Evolutionary conservation across 2,797 vertebrate genomes (phyloP), one percentile per base, ranked within the genome.

Genomic region (Crypturellus tataupa): DNA sequence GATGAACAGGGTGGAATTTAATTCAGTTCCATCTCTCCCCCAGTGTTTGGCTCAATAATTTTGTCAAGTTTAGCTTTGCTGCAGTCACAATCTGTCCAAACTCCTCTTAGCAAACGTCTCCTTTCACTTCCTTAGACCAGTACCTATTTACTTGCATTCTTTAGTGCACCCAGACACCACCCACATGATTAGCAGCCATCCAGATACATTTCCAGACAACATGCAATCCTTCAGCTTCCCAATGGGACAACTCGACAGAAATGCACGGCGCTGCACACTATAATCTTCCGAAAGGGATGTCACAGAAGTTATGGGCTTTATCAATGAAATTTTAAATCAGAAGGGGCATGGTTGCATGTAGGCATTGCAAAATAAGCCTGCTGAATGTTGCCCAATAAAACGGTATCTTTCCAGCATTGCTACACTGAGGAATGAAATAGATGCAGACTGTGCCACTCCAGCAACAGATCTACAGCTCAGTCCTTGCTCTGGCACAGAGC

Each of bases 251-350:
- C 3, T 24, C 39, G 10, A 5, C 46, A 80, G 51, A 12, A 60
- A 27, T 0, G 0, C 39, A 53, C 49, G 15, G 63, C 0, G 0
- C 20, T 23, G 56, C 56, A 37, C 42, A 4, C 35, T 2, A 1
- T 86, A 58, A 63, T 62, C 29, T 31, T 25, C 65, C 4, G 3
- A 27, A 58, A 2, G 0, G 29, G 25, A n/a, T 2, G 23, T 25
- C 68, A 40, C 29, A 14, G 60, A 49, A 27, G 12, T 0, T 17
- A 8, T 31, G 56, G 75, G 5, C 29, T 91, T 78, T 25, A 35
- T 12, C 2, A 2, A 11, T 1, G 71, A 18, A 6, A 40, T 92
- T 82, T 87, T 29, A 40, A 59, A 8, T 8, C 9, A 24, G 29
- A 63, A 53, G 12, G 49, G 84, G 70, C 60, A 46, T 23, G 2